These are phyloP conservation scores for Rhizoglyphus robini DNA, from an alignment of 1,140 invertebrate species.

Conservation along the genomic window DNA sequence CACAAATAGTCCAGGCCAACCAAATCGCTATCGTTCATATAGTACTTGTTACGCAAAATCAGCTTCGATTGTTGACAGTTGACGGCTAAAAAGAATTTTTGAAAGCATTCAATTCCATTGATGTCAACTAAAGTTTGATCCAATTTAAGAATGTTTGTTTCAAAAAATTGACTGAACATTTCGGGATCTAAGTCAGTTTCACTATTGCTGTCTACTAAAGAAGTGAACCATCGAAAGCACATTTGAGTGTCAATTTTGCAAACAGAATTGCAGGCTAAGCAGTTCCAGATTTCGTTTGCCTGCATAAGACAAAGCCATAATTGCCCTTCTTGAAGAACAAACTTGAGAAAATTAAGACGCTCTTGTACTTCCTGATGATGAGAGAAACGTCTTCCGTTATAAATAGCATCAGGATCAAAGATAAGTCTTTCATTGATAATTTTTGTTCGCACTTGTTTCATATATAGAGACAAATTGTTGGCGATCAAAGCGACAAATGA, in stretches of 20 bases:
- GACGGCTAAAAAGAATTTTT: conserved; percentile 90
- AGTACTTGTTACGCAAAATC: conserved; percentile 64
- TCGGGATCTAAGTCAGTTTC: conserved; percentile 92
- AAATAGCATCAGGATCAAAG: conserved; percentile 65
- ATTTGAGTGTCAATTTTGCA: conserved; percentile 82
- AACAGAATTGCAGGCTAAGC: conserved; percentile 79
- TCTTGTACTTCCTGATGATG: conserved; percentile 86
- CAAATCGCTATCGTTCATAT: conserved; percentile 57
- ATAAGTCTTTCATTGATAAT: conserved; percentile 53
- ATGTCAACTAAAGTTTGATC: conserved; percentile 82
- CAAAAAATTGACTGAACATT: conserved; percentile 91
- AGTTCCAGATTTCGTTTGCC: conserved; percentile 93
- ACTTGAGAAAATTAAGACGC: conserved; percentile 72
- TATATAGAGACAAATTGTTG: conserved; percentile 77
- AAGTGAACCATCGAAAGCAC: conserved; percentile 94
- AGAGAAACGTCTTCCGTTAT: conserved; percentile 76
- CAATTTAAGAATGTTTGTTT: conserved; percentile 81
- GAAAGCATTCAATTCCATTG: conserved; percentile 86
- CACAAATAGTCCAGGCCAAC: conserved; percentile 93
- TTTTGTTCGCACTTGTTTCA: conserved; percentile 62
- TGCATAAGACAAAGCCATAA: conserved; percentile 90
- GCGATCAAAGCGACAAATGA: conserved; percentile 83
- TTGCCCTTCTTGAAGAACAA: conserved; percentile 62
- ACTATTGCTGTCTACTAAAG: conserved; percentile 64
- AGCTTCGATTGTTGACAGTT: conserved; percentile 90